Evolutionary conservation across 2,113 vertebrate species (phyloP).

Genomic region (Micromys minutus): DNA sequence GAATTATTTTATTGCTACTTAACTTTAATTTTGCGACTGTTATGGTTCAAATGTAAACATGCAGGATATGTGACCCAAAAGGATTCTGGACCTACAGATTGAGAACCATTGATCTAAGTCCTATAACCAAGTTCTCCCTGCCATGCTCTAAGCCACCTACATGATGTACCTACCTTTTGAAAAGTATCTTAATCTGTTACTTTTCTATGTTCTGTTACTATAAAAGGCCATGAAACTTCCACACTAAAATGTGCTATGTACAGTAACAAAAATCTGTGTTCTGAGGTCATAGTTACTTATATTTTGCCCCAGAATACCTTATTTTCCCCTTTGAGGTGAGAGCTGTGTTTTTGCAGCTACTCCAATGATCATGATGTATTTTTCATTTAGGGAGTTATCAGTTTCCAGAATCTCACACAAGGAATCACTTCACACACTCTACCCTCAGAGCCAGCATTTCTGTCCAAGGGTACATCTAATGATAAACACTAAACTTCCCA

Average conservation of each 20-base stretch:
- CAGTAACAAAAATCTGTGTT: neutral
- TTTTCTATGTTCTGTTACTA: neutral
- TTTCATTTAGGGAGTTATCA: constrained; percentile 25
- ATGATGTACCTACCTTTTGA: neutral
- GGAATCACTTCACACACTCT: neutral
- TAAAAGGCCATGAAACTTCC: neutral
- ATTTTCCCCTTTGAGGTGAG: neutral
- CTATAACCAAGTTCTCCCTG: neutral
- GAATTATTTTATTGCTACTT: neutral
- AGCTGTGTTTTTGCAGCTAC: neutral
- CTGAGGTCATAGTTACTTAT: neutral
- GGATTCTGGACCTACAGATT: neutral
- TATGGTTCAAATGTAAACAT: neutral
- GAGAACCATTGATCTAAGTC: neutral
- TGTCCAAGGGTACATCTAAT: neutral
- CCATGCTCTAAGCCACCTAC: neutral
- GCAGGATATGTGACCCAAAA: neutral
- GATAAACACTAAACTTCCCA: constrained; percentile 19
- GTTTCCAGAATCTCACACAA: neutral
- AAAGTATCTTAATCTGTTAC: neutral
- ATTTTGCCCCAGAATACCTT: neutral
- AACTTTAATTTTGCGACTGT: neutral
- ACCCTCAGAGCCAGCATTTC: neutral
- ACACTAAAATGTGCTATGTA: neutral
- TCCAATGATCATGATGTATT: neutral